phyloP scores from a whole-genome alignment of 2,888 invertebrate species.

The Aricia artaxerxes region DNA sequence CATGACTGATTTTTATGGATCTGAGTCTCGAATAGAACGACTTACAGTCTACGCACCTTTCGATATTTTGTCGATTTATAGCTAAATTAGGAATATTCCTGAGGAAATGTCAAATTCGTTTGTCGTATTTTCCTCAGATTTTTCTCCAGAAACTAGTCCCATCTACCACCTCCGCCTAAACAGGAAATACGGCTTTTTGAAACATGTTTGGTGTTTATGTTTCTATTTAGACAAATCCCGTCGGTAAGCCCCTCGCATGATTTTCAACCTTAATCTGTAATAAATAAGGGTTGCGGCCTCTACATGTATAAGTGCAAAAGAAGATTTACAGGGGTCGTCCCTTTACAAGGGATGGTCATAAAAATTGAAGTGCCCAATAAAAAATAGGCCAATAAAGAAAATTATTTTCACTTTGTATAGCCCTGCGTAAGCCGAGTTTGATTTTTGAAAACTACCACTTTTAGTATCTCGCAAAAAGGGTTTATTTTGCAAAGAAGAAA shows the following conservation, averaged over 20 bases:
- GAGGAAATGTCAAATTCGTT: too few relatives aligned
- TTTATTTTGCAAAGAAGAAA: neutral
- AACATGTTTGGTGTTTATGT: conserved; percentile 23
- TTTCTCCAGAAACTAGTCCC: too few relatives aligned
- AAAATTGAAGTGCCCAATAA: conserved; percentile 32
- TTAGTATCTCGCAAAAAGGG: conserved; percentile 10
- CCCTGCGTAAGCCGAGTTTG: conserved; percentile 4
- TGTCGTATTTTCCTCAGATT: too few relatives aligned
- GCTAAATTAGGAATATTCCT: too few relatives aligned
- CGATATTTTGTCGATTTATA: too few relatives aligned
- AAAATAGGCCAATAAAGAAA: conserved; percentile 29
- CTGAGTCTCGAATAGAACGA: too few relatives aligned
- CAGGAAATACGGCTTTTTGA: neutral
- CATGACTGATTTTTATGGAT: too few relatives aligned
- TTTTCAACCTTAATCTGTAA: conserved; percentile 6
- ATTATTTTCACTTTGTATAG: conserved; percentile 30
- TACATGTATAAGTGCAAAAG: conserved; percentile 21
- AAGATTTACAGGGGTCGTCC: conserved; percentile 35
- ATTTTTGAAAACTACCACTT: conserved; percentile 5
- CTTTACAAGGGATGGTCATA: conserved; percentile 34
- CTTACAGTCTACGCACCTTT: too few relatives aligned
- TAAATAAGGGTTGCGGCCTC: conserved; percentile 13
- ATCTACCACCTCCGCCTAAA: neutral
- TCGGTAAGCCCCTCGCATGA: neutral
- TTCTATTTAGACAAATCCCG: conserved; percentile 24